Evolutionary conservation across 2,797 vertebrate species (phyloP).

Genomic region (Sus cebifrons): DNA sequence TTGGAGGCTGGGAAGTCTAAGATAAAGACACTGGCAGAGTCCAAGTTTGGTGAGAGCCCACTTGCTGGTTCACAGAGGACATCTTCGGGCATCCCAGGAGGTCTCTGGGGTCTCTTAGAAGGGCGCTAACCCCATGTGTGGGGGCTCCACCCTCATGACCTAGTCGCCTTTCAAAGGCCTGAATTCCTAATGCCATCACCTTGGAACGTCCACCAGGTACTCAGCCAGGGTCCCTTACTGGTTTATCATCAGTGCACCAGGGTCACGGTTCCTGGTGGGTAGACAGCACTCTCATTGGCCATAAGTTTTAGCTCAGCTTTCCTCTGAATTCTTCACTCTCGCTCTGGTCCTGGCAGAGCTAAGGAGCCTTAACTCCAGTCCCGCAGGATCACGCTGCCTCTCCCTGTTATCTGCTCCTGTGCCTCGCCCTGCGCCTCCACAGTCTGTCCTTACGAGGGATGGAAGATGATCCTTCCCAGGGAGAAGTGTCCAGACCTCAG

Average conservation of each 20-base stretch:
- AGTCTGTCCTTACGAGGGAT: constrained; percentile 39
- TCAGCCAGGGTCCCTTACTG: not conserved
- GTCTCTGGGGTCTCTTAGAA: too few species aligned
- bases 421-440: not conserved
- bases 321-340: constrained; percentile 9
- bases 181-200: not conserved
- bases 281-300: not conserved
- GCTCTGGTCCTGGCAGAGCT: not conserved
- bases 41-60: too few species aligned
- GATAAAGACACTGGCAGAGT: too few species aligned
- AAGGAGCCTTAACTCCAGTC: not conserved
- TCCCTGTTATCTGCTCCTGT: not conserved
- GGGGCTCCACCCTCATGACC: too few species aligned
- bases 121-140: too few species aligned
- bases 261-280: not conserved
- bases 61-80: too few species aligned
- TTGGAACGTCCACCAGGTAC: not conserved
- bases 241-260: too few species aligned
- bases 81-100: too few species aligned
- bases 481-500: not conserved
- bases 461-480: constrained; percentile 35
- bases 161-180: not conserved
- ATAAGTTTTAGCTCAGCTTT: not conserved
- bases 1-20: too few species aligned
- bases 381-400: not conserved